Evolutionary conservation across 2,113 vertebrate species (phyloP).

Genomic region (Cottus gobio): DNA sequence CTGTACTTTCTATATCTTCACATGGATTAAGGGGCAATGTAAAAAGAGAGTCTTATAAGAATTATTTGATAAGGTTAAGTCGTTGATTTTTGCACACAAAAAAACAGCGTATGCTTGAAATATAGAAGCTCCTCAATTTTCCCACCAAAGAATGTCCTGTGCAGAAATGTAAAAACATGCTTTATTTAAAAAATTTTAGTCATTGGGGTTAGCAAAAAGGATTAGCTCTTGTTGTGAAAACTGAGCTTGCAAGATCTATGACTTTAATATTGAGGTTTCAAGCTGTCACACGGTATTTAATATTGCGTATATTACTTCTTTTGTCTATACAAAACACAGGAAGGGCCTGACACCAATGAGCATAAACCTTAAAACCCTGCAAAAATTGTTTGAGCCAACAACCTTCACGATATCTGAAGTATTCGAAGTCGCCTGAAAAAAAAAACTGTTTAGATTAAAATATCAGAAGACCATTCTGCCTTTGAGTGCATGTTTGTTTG

Average conservation of each 20-base stretch:
- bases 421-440: neutral
- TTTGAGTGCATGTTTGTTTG: neutral
- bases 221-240: neutral
- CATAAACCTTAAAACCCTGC: neutral
- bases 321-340: neutral
- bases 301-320: neutral
- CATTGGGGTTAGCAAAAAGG: neutral
- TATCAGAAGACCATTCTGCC: neutral
- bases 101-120: too few relatives aligned
- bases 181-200: neutral
- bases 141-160: neutral
- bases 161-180: neutral
- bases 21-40: neutral
- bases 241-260: neutral
- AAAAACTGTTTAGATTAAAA: neutral
- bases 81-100: too few relatives aligned
- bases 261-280: neutral
- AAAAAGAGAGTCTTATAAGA: neutral
- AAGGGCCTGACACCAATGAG: neutral
- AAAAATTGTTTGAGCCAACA: neutral
- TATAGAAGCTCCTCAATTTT: too few relatives aligned
- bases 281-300: neutral
- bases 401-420: neutral
- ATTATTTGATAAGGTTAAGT: too few relatives aligned
- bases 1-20: neutral